phyloP scores from a whole-genome alignment of 1,140 invertebrate species.

The Pogonus chalceus region DNA sequence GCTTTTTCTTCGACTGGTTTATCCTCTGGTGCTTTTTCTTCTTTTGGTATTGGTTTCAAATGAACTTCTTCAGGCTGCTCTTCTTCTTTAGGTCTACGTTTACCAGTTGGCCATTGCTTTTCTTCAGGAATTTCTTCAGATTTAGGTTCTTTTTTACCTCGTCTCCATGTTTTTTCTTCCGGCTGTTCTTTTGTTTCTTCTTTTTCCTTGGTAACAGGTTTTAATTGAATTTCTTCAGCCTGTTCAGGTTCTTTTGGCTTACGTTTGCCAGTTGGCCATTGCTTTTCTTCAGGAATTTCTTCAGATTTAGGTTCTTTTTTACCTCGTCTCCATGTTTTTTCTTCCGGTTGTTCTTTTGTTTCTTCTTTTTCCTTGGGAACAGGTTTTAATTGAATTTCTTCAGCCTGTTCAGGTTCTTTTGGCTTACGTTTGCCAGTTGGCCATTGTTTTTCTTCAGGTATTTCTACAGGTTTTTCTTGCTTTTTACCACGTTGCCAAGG shows the following conservation, averaged over 20 bases:
- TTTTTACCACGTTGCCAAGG: conserved; percentile 28
- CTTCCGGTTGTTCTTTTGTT: conserved; percentile 22
- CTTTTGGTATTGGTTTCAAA: conserved; percentile 36
- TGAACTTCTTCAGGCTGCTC: conserved; percentile 33
- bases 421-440: conserved; percentile 25
- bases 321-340: conserved; percentile 20
- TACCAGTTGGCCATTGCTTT: conserved; percentile 11
- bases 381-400: conserved; percentile 25
- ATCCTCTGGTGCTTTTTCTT: conserved; percentile 16
- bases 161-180: conserved; percentile 17
- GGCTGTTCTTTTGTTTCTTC: conserved; percentile 25
- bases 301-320: conserved; percentile 15
- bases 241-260: conserved; percentile 18
- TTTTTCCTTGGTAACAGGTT: conserved; percentile 19
- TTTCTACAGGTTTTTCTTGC: conserved; percentile 19
- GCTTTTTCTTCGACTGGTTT: conserved; percentile 14
- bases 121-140: conserved; percentile 16
- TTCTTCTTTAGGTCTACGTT: conserved; percentile 18
- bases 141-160: conserved; percentile 13
- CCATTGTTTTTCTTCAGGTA: conserved; percentile 23
- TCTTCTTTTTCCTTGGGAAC: conserved; percentile 21
- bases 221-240: conserved; percentile 13
- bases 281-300: conserved; percentile 24
- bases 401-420: conserved; percentile 29
- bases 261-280: conserved; percentile 32